Evolutionary conservation across 2,797 vertebrate species (phyloP).

Genomic region (Eleutherodactylus coqui): DNA sequence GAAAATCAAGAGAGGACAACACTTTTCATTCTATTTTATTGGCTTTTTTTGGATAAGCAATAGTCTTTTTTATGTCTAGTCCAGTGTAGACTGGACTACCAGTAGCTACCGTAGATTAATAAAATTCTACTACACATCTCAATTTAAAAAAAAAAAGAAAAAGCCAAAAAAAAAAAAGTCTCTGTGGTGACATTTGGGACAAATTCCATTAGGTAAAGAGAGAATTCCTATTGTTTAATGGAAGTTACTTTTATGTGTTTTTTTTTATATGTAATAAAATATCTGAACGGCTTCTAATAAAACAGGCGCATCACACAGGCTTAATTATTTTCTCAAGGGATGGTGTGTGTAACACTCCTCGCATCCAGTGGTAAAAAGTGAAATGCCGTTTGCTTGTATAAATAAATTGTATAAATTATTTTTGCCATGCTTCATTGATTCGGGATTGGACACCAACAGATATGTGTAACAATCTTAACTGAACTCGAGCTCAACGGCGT

Average conservation of each 20-base stretch:
- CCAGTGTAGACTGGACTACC: neutral
- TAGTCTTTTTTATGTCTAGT: neutral
- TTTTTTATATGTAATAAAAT: conserved; percentile 59
- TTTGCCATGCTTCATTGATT: conserved; percentile 62
- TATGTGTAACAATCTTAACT: conserved; percentile 68
- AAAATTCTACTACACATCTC: neutral
- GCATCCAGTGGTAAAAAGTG: conserved; percentile 46
- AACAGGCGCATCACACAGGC: conserved; percentile 49
- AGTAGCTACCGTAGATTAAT: neutral
- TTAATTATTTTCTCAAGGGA: conserved; percentile 60
- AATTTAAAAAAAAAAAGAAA: neutral
- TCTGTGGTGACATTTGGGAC: neutral
- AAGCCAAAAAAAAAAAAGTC: neutral
- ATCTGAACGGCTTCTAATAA: conserved; percentile 47
- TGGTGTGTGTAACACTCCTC: conserved; percentile 25
- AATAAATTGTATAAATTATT: conserved; percentile 64
- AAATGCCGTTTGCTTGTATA: conserved; percentile 61
- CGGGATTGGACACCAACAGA: conserved; percentile 66
- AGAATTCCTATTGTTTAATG: conserved; percentile 23
- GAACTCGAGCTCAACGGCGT: conserved; percentile 50
- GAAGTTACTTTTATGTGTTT: conserved; percentile 8
- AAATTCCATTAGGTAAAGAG: neutral
- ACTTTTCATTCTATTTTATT: neutral
- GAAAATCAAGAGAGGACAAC: neutral
- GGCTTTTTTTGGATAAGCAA: neutral